phyloP scores from a whole-genome alignment of 1,140 invertebrate genomes.

The Brachionus angularis region DNA sequence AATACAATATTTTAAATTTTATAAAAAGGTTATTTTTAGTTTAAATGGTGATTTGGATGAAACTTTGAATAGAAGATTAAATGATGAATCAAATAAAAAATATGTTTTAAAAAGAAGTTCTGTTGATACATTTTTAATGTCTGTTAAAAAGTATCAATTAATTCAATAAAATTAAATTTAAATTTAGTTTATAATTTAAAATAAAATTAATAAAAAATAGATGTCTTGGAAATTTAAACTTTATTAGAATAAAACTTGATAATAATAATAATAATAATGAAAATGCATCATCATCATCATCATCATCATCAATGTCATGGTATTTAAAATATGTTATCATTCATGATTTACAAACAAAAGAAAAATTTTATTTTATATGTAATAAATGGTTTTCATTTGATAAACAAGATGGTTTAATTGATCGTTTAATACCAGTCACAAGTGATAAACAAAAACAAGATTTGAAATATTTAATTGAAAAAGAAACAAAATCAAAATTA shows the following conservation, averaged over 20 bases:
- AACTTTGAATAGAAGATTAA: neutral
- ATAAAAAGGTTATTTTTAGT: conserved; percentile 25
- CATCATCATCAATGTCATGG: conserved; percentile 62
- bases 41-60: neutral
- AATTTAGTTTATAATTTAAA: conserved; percentile 45
- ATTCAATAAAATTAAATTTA: too few relatives aligned
- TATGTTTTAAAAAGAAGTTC: conserved; percentile 58
- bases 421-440: conserved; percentile 57
- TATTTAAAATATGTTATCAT: conserved; percentile 60
- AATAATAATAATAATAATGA: conserved; percentile 59
- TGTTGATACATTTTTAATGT: conserved; percentile 61
- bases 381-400: conserved; percentile 63
- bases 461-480: neutral
- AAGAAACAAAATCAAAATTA: neutral
- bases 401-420: conserved; percentile 63
- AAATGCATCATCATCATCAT: conserved; percentile 6
- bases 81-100: conserved; percentile 47
- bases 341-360: conserved; percentile 61
- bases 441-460: neutral
- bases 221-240: conserved; percentile 61
- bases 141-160: conserved; percentile 50
- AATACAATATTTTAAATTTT: conserved; percentile 48
- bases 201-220: too few relatives aligned
- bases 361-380: conserved; percentile 60
- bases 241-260: conserved; percentile 63